phyloP scores from a whole-genome alignment of 2,888 invertebrate genomes.

The Microchrysa polita region DNA sequence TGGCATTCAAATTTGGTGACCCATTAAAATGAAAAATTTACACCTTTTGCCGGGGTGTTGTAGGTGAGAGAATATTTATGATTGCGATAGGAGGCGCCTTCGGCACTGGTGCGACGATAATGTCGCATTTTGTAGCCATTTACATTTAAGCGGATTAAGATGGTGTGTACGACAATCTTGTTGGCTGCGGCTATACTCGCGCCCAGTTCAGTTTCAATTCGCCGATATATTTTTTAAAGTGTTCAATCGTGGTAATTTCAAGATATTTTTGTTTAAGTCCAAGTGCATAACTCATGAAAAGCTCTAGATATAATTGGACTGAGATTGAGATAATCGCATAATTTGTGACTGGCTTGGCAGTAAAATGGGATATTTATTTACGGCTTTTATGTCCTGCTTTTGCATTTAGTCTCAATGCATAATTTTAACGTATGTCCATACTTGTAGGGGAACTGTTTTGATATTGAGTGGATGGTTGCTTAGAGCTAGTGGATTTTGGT shows the following conservation, averaged over 20 bases:
- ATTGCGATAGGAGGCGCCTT: slow-evolving; percentile 39
- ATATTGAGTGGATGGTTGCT: too few relatives aligned
- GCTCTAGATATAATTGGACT: slow-evolving; percentile 27
- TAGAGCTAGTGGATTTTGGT: too few relatives aligned
- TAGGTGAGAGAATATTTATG: slow-evolving; percentile 38
- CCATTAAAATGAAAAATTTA: slow-evolving; percentile 40
- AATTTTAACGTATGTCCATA: too few relatives aligned
- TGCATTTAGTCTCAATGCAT: too few relatives aligned
- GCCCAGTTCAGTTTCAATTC: background rate
- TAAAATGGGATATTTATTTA: slow-evolving; percentile 25
- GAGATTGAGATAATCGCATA: slow-evolving; percentile 22
- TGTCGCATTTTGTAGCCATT: slow-evolving; percentile 37
- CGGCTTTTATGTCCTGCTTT: background rate
- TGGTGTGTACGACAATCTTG: slow-evolving; percentile 23
- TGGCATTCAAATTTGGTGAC: slow-evolving; percentile 21
- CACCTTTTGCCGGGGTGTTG: slow-evolving; percentile 23
- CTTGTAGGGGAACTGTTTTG: too few relatives aligned
- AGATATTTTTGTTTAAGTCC: background rate
- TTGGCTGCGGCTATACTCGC: background rate
- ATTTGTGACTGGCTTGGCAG: slow-evolving; percentile 3
- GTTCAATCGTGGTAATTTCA: slow-evolving; percentile 2
- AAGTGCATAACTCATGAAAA: slow-evolving; percentile 21
- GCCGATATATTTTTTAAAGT: slow-evolving; percentile 8
- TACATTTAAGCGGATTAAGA: slow-evolving; percentile 38
- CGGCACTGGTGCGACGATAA: slow-evolving; percentile 16